These are phyloP conservation scores for Crocodylus rhombifer DNA, from an alignment of 2,797 vertebrate species.

Conservation along the genomic window DNA sequence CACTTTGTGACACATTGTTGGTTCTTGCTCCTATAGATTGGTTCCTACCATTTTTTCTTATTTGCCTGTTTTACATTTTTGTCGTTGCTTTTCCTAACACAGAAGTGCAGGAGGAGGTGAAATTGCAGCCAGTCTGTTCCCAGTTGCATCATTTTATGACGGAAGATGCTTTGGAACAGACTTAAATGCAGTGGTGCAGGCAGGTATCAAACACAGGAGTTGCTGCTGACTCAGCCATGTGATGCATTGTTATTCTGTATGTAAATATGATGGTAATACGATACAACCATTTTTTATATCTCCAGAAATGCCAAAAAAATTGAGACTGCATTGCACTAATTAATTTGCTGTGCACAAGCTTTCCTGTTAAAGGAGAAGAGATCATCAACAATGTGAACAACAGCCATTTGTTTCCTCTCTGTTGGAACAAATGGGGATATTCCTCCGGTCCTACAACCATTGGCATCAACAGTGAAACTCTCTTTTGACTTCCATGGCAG, in stretches of 20 bases:
- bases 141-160: constrained; percentile 25
- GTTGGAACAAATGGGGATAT: constrained; percentile 28
- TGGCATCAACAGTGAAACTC: not conserved
- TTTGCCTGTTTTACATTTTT: constrained; percentile 56
- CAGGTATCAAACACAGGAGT: constrained; percentile 38
- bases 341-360: constrained; percentile 36
- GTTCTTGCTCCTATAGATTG: constrained; percentile 62
- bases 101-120: constrained; percentile 51
- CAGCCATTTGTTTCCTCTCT: constrained; percentile 47
- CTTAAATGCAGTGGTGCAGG: constrained; percentile 28
- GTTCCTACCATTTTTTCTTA: constrained; percentile 53
- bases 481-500: not conserved
- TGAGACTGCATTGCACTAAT: constrained; percentile 20
- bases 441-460: constrained; percentile 29
- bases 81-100: constrained; percentile 50
- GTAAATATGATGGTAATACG: constrained; percentile 46
- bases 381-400: constrained; percentile 5
- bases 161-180: constrained; percentile 1
- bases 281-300: constrained; percentile 48
- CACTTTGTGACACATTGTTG: constrained; percentile 68
- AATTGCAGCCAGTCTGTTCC: constrained; percentile 44
- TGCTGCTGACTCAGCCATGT: constrained; percentile 50
- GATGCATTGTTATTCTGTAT: constrained; percentile 44
- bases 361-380: not conserved
- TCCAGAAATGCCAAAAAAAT: constrained; percentile 41